These are phyloP conservation scores for Frieseomelitta varia DNA, from an alignment of 1,140 invertebrate species.

Conservation along the genomic window DNA sequence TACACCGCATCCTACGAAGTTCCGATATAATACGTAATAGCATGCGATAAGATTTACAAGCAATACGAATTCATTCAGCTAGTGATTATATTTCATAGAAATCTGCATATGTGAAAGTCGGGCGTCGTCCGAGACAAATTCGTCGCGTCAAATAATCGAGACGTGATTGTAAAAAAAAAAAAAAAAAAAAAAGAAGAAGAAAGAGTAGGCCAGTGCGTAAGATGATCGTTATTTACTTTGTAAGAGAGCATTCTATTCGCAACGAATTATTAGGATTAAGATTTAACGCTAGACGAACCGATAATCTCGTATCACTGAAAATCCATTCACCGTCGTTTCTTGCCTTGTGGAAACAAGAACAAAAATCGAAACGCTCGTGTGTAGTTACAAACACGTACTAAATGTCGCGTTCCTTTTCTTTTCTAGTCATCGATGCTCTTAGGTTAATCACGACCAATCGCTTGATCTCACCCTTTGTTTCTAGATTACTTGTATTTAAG, in stretches of 20 bases:
- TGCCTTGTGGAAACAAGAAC: not conserved
- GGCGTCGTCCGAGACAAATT: not conserved
- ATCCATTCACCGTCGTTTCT: not conserved
- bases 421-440: slow-evolving; percentile 77
- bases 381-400: slow-evolving; percentile 28
- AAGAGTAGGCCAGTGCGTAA: slow-evolving; percentile 31
- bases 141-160: not conserved
- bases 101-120: not conserved
- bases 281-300: slow-evolving; percentile 1
- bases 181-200: not conserved
- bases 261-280: slow-evolving; percentile 50
- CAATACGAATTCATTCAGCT: not conserved
- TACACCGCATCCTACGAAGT: not conserved
- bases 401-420: slow-evolving; percentile 73
- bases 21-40: not conserved
- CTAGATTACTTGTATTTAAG: slow-evolving; percentile 40
- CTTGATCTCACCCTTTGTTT: slow-evolving; percentile 73
- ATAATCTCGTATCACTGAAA: not conserved
- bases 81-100: not conserved
- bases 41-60: not conserved
- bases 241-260: slow-evolving; percentile 76
- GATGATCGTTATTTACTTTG: slow-evolving; percentile 79
- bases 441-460: slow-evolving; percentile 68
- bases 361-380: not conserved
- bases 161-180: slow-evolving; percentile 41